Conservation (phyloP, 2,113 vertebrate genomes). For the Cynopterus brachyotis region DNA sequence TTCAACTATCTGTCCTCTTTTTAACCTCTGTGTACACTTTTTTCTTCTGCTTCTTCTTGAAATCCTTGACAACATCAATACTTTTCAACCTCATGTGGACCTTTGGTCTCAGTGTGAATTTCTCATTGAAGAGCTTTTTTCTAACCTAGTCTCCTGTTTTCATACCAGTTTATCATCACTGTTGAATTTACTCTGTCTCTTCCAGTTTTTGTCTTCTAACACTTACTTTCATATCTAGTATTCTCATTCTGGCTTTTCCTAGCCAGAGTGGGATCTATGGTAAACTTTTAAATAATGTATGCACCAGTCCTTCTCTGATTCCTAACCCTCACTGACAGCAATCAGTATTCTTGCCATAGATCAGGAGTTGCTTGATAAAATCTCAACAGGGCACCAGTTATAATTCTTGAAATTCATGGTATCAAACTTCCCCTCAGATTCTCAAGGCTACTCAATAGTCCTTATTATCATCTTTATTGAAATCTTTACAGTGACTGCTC, state of each 20-base stretch:
- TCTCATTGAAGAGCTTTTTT: conserved; percentile 5
- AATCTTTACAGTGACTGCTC: not conserved
- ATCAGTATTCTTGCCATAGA: not conserved
- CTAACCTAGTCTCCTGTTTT: not conserved
- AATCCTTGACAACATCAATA: not conserved
- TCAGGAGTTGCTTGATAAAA: conserved; percentile 19
- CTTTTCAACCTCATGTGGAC: not conserved
- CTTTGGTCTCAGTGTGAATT: not conserved
- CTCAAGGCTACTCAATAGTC: not conserved
- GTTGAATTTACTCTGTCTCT: not conserved
- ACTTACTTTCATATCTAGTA: not conserved
- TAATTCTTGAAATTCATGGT: conserved; percentile 30
- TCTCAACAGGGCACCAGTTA: not conserved
- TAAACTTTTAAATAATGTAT: not conserved
- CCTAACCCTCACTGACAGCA: not conserved
- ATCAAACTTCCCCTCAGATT: not conserved
- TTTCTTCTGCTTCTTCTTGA: not conserved
- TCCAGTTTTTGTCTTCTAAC: not conserved
- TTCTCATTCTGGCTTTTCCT: not conserved
- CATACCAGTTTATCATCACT: not conserved
- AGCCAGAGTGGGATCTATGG: not conserved
- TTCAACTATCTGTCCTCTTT: not conserved
- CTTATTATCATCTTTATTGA: not conserved
- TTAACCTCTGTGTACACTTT: not conserved
- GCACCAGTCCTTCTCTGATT: not conserved